phyloP scores from a whole-genome alignment of 92 coral and sea anemone genomes.

The Epizoanthus rinbou region DNA sequence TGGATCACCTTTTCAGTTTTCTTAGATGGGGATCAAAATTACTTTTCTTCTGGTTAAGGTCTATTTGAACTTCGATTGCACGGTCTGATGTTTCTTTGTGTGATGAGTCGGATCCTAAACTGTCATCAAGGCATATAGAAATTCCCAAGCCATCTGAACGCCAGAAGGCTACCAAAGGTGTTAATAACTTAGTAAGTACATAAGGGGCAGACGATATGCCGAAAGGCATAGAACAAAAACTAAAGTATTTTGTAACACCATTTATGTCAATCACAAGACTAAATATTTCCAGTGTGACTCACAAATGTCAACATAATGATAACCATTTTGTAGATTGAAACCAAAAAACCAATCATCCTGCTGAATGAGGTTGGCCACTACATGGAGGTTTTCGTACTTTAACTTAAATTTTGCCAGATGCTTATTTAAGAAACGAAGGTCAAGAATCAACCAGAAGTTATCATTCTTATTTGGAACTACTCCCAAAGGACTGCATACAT shows the following conservation, averaged over 20 bases:
- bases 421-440: too few species aligned
- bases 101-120: constrained; percentile 50
- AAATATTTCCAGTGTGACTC: neutral
- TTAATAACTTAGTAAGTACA: neutral
- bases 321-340: neutral
- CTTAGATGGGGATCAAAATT: neutral
- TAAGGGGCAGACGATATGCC: neutral
- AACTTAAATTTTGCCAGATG: too few species aligned
- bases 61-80: constrained; percentile 4
- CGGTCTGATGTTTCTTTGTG: neutral
- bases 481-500: too few species aligned
- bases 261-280: neutral
- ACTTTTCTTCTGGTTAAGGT: neutral
- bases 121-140: constrained; percentile 52
- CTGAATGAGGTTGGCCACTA: too few species aligned
- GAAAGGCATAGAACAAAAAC: neutral
- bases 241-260: neutral
- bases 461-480: too few species aligned
- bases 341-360: too few species aligned
- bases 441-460: too few species aligned
- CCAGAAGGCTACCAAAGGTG: neutral
- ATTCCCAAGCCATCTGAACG: neutral
- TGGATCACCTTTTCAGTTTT: neutral
- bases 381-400: too few species aligned
- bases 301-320: neutral